Percentiles rank a stretch among this genome's conserved stretches.
phyloP scores from a whole-genome alignment of 2,113 vertebrate species.

The Serinus canaria region DNA sequence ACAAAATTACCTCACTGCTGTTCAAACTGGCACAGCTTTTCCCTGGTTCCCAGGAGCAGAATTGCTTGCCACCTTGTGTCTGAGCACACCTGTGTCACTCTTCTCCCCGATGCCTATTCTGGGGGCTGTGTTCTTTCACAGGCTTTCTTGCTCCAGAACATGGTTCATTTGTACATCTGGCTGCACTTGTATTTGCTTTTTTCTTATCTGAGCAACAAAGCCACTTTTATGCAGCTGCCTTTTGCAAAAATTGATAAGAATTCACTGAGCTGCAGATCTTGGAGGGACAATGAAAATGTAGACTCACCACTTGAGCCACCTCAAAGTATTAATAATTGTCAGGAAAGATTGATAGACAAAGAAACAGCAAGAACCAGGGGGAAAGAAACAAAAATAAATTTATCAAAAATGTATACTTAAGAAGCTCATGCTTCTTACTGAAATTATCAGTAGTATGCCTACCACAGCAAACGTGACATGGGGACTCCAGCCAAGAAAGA shows the following conservation, averaged over 20 bases:
- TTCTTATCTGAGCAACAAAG: neutral
- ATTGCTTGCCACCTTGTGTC: neutral
- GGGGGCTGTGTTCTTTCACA: accelerated
- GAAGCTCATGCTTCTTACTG: neutral
- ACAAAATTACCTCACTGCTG: neutral
- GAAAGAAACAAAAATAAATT: neutral
- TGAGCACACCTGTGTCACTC: neutral
- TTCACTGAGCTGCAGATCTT: neutral
- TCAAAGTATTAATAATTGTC: neutral
- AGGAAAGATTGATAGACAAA: neutral
- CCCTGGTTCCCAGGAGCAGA: neutral
- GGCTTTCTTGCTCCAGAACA: neutral
- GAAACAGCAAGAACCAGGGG: neutral
- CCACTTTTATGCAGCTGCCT: neutral
- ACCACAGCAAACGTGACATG: neutral
- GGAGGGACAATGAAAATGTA: accelerated
- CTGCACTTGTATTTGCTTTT: neutral
- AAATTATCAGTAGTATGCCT: neutral
- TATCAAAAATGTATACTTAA: neutral
- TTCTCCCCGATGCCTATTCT: neutral
- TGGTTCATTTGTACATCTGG: neutral
- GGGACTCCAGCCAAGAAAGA: neutral
- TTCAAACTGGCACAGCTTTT: neutral
- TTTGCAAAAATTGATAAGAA: neutral
- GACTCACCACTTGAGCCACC: neutral